Conservation (phyloP, 2,797 vertebrate genomes). For the Lophotriccus pileatus region DNA sequence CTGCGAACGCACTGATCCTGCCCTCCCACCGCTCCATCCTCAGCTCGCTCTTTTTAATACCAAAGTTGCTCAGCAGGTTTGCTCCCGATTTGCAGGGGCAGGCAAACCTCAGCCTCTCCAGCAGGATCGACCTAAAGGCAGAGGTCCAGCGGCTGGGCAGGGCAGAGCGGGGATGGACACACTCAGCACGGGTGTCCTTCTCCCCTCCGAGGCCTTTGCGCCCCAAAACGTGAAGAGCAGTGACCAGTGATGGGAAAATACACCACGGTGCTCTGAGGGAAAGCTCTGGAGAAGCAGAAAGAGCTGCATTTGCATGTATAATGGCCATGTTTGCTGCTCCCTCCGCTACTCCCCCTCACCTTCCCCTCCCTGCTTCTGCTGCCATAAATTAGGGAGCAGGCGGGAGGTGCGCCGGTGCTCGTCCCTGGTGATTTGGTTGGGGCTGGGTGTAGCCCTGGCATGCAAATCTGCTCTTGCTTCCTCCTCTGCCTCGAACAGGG, state of each 20-base stretch:
- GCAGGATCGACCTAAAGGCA: neutral
- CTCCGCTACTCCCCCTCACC: conserved; percentile 25
- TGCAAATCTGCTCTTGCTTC: conserved; percentile 32
- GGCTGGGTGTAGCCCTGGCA: conserved; percentile 18
- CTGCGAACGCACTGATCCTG: neutral
- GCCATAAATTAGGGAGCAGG: neutral
- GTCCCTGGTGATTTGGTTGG: conserved; percentile 10
- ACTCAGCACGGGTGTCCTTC: neutral
- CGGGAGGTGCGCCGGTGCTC: neutral
- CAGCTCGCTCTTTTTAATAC: neutral
- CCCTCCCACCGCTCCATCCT: neutral
- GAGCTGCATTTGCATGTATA: conserved; percentile 7
- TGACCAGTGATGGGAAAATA: neutral
- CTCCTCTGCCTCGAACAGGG: neutral
- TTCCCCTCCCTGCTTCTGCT: conserved; percentile 18
- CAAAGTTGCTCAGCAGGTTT: conserved; percentile 19
- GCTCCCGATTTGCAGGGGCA: neutral
- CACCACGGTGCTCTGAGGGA: neutral
- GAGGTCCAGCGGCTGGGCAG: neutral
- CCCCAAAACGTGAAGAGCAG: rapidly evolving
- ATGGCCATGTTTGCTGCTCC: neutral
- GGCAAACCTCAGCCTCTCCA: neutral
- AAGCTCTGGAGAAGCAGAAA: neutral
- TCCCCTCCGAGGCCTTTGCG: rapidly evolving
- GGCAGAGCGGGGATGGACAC: neutral